Percentiles rank a stretch among this genome's conserved stretches.
Evolutionary conservation across 2,797 vertebrate species (phyloP).

Genomic region (Lepidocolaptes lacrymiger): DNA sequence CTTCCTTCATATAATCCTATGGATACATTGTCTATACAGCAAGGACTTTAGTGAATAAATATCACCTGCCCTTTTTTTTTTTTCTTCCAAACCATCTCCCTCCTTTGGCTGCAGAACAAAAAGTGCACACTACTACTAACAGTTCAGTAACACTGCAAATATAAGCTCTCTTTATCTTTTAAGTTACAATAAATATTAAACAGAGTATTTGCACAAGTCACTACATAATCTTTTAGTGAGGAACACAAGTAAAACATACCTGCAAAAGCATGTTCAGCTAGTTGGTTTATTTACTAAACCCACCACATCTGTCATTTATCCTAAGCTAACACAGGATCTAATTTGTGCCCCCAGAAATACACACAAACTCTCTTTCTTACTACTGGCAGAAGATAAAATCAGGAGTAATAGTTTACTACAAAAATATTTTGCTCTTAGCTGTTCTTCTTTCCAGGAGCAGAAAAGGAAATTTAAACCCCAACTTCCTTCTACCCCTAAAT

Average conservation of each 20-base stretch:
- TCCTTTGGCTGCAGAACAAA: not conserved
- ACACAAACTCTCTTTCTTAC: not conserved
- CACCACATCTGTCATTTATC: not conserved
- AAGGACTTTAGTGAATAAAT: not conserved
- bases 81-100: not conserved
- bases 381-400: not conserved
- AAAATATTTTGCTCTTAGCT: not conserved
- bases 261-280: not conserved
- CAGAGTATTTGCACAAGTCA: not conserved
- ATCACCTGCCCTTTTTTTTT: not conserved
- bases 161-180: not conserved
- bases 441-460: not conserved
- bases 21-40: not conserved
- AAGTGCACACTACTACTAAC: not conserved
- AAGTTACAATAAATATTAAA: not conserved
- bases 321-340: not conserved
- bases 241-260: not conserved
- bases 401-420: not conserved
- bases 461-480: not conserved
- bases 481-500: not conserved
- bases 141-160: not conserved
- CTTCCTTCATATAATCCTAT: not conserved
- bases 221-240: not conserved
- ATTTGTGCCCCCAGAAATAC: not conserved
- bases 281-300: not conserved